These are phyloP conservation scores for Dreissena rostriformis DNA, from an alignment of 1,140 invertebrate genomes.

Conservation along the genomic window DNA sequence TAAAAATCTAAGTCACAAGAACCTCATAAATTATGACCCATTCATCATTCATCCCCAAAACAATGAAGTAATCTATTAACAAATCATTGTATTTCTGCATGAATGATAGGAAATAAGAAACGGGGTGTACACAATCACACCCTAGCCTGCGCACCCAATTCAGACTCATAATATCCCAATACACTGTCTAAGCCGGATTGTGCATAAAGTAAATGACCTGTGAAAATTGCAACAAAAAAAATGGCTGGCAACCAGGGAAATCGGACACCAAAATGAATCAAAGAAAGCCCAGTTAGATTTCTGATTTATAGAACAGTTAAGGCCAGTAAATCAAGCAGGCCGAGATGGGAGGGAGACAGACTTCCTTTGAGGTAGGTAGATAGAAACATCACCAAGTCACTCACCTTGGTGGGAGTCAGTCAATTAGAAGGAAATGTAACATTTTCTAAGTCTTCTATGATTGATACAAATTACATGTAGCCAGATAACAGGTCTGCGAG, in stretches of 20 bases:
- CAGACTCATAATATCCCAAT: too few relatives aligned
- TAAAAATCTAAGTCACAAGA: too few relatives aligned
- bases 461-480: conserved; percentile 48
- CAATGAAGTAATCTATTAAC: conserved; percentile 5
- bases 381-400: too few relatives aligned
- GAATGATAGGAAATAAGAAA: not conserved
- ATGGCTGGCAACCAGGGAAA: not conserved
- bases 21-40: too few relatives aligned
- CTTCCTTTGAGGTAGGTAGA: too few relatives aligned
- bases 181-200: not conserved
- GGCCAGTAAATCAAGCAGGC: too few relatives aligned
- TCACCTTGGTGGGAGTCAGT: too few relatives aligned
- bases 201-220: not conserved
- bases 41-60: not conserved
- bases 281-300: not conserved
- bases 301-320: not conserved
- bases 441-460: not conserved
- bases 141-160: not conserved
- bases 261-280: not conserved
- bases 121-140: not conserved
- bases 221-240: conserved; percentile 5
- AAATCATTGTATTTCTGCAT: not conserved
- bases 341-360: too few relatives aligned
- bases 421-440: too few relatives aligned
- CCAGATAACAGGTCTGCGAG: conserved; percentile 28